These are phyloP conservation scores for Teleiodes luculella DNA, from an alignment of 2,888 invertebrate species.

Conservation along the genomic window DNA sequence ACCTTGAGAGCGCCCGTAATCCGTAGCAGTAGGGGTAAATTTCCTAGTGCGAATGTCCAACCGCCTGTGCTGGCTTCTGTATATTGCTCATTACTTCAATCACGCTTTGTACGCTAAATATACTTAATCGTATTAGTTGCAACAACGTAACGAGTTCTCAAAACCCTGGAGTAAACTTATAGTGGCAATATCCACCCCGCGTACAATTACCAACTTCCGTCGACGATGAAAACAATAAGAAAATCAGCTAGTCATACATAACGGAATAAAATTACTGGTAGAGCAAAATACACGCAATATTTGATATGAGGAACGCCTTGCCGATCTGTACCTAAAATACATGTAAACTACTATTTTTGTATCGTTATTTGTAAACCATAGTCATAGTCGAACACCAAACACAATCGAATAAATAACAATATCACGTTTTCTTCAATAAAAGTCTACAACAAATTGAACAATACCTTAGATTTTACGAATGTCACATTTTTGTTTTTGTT, in stretches of 20 bases:
- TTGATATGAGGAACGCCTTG: conserved; percentile 48
- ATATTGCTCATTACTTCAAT: too few relatives aligned
- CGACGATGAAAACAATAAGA: neutral
- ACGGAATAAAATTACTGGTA: conserved; percentile 35
- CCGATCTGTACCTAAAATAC: conserved; percentile 58
- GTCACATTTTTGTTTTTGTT: neutral
- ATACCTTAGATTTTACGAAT: neutral
- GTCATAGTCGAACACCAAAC: conserved; percentile 31
- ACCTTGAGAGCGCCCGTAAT: too few relatives aligned
- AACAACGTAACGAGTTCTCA: neutral
- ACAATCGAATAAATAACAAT: conserved; percentile 18
- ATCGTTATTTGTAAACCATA: conserved; percentile 54
- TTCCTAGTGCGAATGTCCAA: too few relatives aligned
- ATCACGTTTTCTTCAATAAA: neutral
- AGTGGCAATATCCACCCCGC: neutral
- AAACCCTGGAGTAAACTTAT: neutral
- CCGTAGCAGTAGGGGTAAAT: too few relatives aligned
- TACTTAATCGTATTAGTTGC: neutral
- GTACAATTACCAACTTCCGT: neutral
- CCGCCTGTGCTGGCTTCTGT: too few relatives aligned
- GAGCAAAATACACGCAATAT: conserved; percentile 39
- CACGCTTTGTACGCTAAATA: neutral
- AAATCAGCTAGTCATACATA: conserved; percentile 14
- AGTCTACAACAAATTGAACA: neutral
- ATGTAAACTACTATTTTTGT: conserved; percentile 66